Percentiles rank a stretch among this genome's conserved stretches.
Evolutionary conservation across 2,113 vertebrate genomes (phyloP).

Genomic region (Onychostoma macrolepis): DNA sequence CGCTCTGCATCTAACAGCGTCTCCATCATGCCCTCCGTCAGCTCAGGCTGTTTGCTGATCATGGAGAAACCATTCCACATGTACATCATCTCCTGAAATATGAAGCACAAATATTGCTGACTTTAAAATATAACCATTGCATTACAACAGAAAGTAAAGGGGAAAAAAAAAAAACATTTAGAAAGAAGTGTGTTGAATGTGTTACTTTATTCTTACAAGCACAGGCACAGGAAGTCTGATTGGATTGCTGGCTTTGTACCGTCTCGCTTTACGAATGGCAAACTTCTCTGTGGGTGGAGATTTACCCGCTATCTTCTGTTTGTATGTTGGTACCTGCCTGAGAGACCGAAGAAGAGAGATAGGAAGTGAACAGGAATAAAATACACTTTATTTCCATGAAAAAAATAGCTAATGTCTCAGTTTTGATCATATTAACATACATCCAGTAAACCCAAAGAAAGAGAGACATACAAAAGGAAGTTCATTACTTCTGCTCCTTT

Average conservation of each 20-base stretch:
- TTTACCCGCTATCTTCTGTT: conserved; percentile 85
- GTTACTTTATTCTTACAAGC: conserved; percentile 69
- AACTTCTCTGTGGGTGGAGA: conserved; percentile 85
- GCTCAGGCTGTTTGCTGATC: conserved; percentile 73
- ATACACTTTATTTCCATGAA: background rate
- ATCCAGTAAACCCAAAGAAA: background rate
- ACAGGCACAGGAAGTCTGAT: conserved; percentile 75
- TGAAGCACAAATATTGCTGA: background rate
- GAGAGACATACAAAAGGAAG: background rate
- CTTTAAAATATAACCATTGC: background rate
- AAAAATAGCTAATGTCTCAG: background rate
- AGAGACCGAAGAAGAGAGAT: conserved; percentile 1
- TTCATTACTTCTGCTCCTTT: background rate
- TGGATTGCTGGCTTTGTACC: conserved; percentile 71
- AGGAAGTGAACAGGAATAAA: background rate
- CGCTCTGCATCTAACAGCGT: conserved; percentile 76
- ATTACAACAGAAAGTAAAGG: background rate
- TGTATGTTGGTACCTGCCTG: conserved; percentile 79
- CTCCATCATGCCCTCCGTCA: conserved; percentile 78
- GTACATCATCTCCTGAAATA: conserved; percentile 83
- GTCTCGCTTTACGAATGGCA: conserved; percentile 81
- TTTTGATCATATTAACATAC: background rate
- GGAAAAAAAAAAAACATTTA: background rate
- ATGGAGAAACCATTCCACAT: conserved; percentile 85
- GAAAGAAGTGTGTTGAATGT: background rate